Conservation (phyloP, 1,140 invertebrate species). For the Drosophila teissieri region DNA sequence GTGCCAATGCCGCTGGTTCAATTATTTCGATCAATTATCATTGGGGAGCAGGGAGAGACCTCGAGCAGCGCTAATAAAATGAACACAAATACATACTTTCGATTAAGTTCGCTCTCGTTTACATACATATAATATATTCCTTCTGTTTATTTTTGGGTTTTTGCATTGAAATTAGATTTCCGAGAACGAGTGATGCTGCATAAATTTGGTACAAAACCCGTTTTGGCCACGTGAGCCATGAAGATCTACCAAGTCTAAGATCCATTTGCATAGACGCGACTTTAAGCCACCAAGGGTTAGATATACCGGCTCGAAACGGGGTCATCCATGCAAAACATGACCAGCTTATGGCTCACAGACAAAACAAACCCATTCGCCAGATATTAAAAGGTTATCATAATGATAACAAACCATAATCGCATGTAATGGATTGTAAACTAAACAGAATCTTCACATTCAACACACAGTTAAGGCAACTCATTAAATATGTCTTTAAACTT, state of each 20-base stretch:
- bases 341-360: background rate
- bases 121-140: background rate
- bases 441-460: too few species aligned
- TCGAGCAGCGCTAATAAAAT: background rate
- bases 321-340: conserved; percentile 16
- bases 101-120: conserved; percentile 4
- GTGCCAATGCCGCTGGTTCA: conserved; percentile 20
- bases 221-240: conserved; percentile 24
- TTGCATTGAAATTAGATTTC: conserved; percentile 8
- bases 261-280: conserved; percentile 24
- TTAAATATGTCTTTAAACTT: too few species aligned
- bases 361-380: background rate
- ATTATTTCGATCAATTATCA: conserved; percentile 12
- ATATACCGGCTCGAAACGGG: conserved; percentile 3
- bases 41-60: conserved; percentile 16
- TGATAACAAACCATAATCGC: too few species aligned
- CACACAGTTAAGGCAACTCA: too few species aligned
- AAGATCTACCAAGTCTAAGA: background rate
- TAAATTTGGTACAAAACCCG: conserved; percentile 34
- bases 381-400: too few species aligned
- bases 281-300: conserved; percentile 19
- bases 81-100: background rate
- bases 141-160: background rate
- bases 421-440: too few species aligned
- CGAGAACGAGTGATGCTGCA: conserved; percentile 13